These are phyloP conservation scores for Stegostoma tigrinum DNA, from an alignment of 2,113 vertebrate species.

Conservation along the genomic window DNA sequence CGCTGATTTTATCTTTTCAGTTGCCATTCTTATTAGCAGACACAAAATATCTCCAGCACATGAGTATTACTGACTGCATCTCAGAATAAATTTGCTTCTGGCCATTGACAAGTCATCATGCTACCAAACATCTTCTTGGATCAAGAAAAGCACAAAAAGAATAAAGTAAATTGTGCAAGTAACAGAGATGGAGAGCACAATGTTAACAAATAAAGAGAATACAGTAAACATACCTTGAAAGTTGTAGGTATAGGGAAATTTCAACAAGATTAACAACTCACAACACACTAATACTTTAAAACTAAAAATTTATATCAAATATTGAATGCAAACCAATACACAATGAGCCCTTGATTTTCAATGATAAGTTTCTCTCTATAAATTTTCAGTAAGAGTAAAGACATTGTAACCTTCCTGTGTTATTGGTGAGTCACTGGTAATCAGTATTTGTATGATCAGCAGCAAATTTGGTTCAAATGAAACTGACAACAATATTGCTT, in stretches of 20 bases:
- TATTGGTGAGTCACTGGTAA: neutral
- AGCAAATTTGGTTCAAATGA: neutral
- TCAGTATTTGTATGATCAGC: neutral
- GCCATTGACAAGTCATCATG: neutral
- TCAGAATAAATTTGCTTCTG: neutral
- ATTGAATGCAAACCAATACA: neutral
- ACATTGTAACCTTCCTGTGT: neutral
- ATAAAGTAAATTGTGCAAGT: slow-evolving; percentile 31
- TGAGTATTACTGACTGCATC: neutral
- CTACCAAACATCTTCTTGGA: neutral
- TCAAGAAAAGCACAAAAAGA: slow-evolving; percentile 38
- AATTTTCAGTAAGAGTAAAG: neutral
- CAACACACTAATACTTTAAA: neutral
- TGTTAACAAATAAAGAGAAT: slow-evolving; percentile 14
- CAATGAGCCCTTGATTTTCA: neutral
- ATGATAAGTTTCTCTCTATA: neutral
- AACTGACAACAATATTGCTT: neutral
- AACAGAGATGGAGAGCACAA: slow-evolving; percentile 26
- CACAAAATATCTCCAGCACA: neutral
- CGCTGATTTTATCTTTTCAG: neutral
- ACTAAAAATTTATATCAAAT: neutral
- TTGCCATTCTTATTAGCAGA: neutral
- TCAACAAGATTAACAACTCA: neutral
- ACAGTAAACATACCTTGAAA: neutral
- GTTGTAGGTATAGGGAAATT: neutral